These are phyloP conservation scores for Abramis brama DNA, from an alignment of 2,113 vertebrate genomes.

Conservation along the genomic window DNA sequence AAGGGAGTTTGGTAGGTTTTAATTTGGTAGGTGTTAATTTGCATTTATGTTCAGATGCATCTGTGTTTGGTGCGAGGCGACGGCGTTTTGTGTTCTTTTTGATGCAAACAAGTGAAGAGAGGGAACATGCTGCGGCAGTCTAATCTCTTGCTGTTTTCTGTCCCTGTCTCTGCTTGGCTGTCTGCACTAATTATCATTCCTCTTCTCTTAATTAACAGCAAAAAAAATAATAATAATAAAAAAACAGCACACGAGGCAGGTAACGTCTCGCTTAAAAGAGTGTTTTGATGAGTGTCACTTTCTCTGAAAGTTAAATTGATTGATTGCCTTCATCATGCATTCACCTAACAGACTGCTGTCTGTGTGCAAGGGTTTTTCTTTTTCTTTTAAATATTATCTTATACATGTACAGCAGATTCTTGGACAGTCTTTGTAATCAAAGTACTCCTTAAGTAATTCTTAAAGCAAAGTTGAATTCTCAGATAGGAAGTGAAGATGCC, in stretches of 20 bases:
- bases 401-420: neutral
- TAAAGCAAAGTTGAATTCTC: neutral
- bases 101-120: constrained; percentile 19
- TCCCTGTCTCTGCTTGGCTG: constrained; percentile 35
- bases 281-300: constrained; percentile 28
- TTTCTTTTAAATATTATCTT: neutral
- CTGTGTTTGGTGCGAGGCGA: constrained; percentile 15
- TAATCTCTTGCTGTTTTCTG: constrained; percentile 37
- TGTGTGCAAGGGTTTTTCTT: neutral
- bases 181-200: constrained; percentile 42
- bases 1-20: constrained; percentile 59
- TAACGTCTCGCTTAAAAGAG: constrained; percentile 34
- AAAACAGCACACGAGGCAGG: constrained; percentile 23
- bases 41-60: neutral
- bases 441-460: neutral
- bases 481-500: constrained; percentile 8
- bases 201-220: constrained; percentile 48
- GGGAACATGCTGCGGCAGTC: constrained; percentile 28
- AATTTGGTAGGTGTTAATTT: constrained; percentile 36
- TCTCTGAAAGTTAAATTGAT: constrained; percentile 23
- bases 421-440: neutral
- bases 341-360: neutral
- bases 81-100: constrained; percentile 23
- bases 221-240: neutral
- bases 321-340: neutral